Evolutionary conservation across 2,797 vertebrate species (phyloP), one percentile per base, ranked within the genome.

Genomic region (Pipistrellus pipistrellus): DNA sequence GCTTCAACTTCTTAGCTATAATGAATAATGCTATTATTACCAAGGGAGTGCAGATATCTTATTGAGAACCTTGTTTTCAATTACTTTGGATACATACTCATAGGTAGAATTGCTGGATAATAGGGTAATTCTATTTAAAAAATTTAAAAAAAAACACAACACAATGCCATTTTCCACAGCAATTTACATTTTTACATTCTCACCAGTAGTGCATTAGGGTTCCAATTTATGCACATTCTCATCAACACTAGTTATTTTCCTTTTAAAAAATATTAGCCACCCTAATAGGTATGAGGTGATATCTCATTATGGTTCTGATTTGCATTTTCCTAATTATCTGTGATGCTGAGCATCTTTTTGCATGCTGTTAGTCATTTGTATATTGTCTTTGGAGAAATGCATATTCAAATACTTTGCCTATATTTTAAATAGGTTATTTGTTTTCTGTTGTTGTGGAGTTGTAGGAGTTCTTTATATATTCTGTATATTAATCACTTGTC

Each of bases 81-180:
- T 83, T 88, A 17, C 90, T 77, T 59, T 78, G 21, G 35, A 86
- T 32, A 51, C 35, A 85, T 51, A 53, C 13, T 23, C 51, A 83
- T 21, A 91, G 66, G 8, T 18, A 57, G 32, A 85, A 93, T 32
- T 88, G 38, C 25, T 85, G 41, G 17, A 46, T 66, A 72, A 85
- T 21, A 66, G 41, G 27, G 10, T 66, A 93, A 85, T 85, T 93
- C 30, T 78, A 84, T 64, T 90, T 95, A 20, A 17, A 95, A 81
- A 38, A 55, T 69, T 82, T 55, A 96, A 53, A 44, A 88, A 71
- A 23, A 27, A 44, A 4, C 35, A 62, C 38, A 41, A 41, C 38
- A 6, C 38, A 41, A 41, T 48, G 64, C 10, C 62, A 46, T 44
- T 84, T 86, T 89, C 20, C 14, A 55, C 21, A 75, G 64, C 20